These are phyloP conservation scores for Osmerus eperlanus DNA, from an alignment of 2,113 vertebrate genomes.

Conservation along the genomic window DNA sequence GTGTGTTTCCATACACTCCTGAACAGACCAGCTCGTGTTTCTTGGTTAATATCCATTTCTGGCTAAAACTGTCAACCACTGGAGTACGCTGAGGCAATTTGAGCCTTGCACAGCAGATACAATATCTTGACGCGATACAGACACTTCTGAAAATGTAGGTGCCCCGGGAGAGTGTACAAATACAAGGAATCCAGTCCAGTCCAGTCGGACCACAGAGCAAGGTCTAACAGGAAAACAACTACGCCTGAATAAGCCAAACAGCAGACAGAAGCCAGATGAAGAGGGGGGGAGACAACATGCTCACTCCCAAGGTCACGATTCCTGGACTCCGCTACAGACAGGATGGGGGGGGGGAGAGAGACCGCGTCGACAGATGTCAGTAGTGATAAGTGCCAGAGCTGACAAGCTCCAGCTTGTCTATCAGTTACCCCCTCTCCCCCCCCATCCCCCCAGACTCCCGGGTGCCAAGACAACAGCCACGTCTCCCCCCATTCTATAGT, in stretches of 20 bases:
- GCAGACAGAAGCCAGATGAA: constrained; percentile 8
- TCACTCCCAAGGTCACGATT: too few species aligned
- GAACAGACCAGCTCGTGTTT: constrained; percentile 6
- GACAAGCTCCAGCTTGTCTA: constrained; percentile 76
- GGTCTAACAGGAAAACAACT: constrained; percentile 47
- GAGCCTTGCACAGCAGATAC: too few species aligned
- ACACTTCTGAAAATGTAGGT: not conserved
- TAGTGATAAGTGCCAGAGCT: constrained; percentile 76
- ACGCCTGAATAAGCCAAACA: constrained; percentile 18
- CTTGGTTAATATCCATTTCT: too few species aligned
- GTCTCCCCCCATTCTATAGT: constrained; percentile 44
- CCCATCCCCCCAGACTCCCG: constrained; percentile 47
- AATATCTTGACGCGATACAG: too few species aligned
- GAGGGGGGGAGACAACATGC: not conserved
- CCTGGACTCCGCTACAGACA: not conserved
- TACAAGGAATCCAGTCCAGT: constrained; percentile 22
- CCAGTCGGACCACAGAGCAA: constrained; percentile 21
- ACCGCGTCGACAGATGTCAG: constrained; percentile 82
- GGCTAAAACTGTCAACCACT: too few species aligned
- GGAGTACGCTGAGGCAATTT: too few species aligned
- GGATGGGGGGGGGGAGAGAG: constrained; percentile 31
- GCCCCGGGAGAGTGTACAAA: constrained; percentile 18
- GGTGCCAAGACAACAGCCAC: constrained; percentile 67
- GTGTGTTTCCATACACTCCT: constrained; percentile 30
- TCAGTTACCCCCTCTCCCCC: constrained; percentile 72